Percentiles rank a stretch among this genome's conserved stretches.
Conservation (phyloP, 2,888 invertebrate genomes). For the Baronia brevicornis region DNA sequence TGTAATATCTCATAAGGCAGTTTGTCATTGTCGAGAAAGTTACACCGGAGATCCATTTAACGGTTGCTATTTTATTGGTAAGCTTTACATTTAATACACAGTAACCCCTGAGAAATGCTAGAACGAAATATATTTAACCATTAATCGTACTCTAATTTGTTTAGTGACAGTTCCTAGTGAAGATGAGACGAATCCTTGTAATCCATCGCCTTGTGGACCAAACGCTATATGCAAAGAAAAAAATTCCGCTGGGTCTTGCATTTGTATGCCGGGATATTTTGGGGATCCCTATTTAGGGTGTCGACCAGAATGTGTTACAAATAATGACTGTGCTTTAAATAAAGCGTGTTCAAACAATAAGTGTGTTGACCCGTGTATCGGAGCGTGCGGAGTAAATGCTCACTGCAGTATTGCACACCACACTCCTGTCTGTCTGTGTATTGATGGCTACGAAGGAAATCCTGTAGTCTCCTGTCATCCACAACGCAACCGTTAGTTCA, state of each 20-base stretch:
- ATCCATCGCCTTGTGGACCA: constrained; percentile 90
- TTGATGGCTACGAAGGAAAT: constrained; percentile 86
- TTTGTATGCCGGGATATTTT: constrained; percentile 86
- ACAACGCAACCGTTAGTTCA: constrained; percentile 61
- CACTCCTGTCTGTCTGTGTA: constrained; percentile 86
- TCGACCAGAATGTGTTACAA: constrained; percentile 88
- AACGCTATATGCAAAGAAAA: constrained; percentile 89
- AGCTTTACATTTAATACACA: constrained; percentile 22
- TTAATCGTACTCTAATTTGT: constrained; percentile 7
- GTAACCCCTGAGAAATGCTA: too few species aligned
- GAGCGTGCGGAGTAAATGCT: constrained; percentile 87
- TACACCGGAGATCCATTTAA: constrained; percentile 91
- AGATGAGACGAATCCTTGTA: constrained; percentile 84
- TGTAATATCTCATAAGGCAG: constrained; percentile 88
- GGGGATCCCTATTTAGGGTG: constrained; percentile 93
- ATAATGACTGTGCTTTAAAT: constrained; percentile 85
- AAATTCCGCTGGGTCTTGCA: constrained; percentile 88
- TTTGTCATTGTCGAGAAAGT: constrained; percentile 86
- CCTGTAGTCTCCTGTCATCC: constrained; percentile 77
- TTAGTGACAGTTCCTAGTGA: constrained; percentile 77
- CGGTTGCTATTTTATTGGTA: constrained; percentile 77
- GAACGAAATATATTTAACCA: not conserved
- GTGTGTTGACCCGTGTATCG: constrained; percentile 88
- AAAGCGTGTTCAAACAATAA: constrained; percentile 90
- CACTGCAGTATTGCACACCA: constrained; percentile 88